These are phyloP conservation scores for Xylota sylvarum DNA, from an alignment of 2,888 invertebrate genomes.

Conservation along the genomic window DNA sequence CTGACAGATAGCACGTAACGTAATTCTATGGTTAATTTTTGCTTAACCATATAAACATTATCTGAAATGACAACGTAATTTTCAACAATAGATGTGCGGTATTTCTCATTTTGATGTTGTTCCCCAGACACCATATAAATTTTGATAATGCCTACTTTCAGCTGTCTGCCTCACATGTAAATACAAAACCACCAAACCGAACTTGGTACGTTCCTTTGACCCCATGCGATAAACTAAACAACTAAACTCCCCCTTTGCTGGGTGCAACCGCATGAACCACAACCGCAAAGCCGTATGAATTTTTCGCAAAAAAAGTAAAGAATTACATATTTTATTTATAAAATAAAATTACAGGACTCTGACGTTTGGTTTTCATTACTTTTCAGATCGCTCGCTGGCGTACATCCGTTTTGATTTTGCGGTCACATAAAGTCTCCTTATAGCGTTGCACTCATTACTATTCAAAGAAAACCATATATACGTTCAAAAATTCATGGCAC, in stretches of 20 bases:
- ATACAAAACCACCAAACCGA: not conserved
- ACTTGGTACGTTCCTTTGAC: not conserved
- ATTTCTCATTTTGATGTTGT: too few species aligned
- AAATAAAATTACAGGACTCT: conserved; percentile 24
- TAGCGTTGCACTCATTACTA: conserved; percentile 26
- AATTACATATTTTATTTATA: conserved; percentile 4
- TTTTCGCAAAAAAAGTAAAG: conserved; percentile 7
- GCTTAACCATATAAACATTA: not conserved
- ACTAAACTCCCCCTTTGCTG: not conserved
- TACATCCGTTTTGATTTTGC: conserved; percentile 53
- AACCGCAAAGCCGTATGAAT: conserved; percentile 6
- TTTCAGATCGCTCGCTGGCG: conserved; percentile 20
- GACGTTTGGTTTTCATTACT: conserved; percentile 44
- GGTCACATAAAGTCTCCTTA: conserved; percentile 40
- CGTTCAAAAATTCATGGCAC: conserved; percentile 45
- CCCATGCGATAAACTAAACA: not conserved
- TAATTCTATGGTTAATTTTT: not conserved
- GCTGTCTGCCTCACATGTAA: not conserved
- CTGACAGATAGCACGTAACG: too few species aligned
- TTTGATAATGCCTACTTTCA: too few species aligned
- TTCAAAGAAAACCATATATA: conserved; percentile 16
- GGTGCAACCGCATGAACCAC: not conserved
- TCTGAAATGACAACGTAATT: not conserved
- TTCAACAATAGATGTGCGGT: not conserved
- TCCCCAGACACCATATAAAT: too few species aligned